A percentile compares a stretch with the other conserved stretches of the same genome.
These are phyloP conservation scores for Pangasianodon hypophthalmus DNA, from an alignment of 2,113 vertebrate species.

Conservation along the genomic window DNA sequence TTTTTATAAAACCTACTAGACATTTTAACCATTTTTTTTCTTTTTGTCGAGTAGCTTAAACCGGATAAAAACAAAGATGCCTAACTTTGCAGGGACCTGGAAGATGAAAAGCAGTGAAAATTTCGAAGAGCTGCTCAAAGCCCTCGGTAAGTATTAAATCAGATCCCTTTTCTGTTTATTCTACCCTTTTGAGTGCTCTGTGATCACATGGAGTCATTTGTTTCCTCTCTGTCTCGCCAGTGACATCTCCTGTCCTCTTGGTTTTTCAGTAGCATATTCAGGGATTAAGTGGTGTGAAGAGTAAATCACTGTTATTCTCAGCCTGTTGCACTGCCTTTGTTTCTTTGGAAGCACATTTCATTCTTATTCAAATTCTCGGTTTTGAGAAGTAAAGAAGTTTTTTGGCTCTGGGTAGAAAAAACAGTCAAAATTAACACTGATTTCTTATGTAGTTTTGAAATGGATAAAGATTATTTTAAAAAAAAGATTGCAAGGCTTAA, in stretches of 20 bases:
- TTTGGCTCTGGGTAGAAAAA: neutral
- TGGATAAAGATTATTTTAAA: neutral
- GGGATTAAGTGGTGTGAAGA: conserved; percentile 56
- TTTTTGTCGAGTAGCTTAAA: neutral
- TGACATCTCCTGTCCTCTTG: conserved; percentile 22
- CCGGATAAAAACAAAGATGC: conserved; percentile 71
- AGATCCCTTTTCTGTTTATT: neutral
- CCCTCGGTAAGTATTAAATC: conserved; percentile 77
- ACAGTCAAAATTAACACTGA: neutral
- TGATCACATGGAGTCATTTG: conserved; percentile 22
- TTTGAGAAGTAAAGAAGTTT: neutral
- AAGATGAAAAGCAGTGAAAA: conserved; percentile 91
- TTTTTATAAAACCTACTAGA: neutral
- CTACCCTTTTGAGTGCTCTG: conserved; percentile 9
- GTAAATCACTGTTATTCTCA: conserved; percentile 58
- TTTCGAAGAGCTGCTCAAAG: conserved; percentile 90
- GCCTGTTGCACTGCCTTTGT: conserved; percentile 54
- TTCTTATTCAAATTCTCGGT: conserved; percentile 48
- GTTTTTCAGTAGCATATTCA: conserved; percentile 54
- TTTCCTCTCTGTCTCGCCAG: conserved; percentile 20
- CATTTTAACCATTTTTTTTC: neutral
- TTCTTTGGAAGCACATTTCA: conserved; percentile 48
- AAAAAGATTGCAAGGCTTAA: neutral
- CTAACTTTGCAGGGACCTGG: conserved; percentile 87
- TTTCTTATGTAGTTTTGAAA: neutral